These are phyloP conservation scores for Eupithecia abbreviata DNA, from an alignment of 2,888 invertebrate genomes.

Conservation along the genomic window DNA sequence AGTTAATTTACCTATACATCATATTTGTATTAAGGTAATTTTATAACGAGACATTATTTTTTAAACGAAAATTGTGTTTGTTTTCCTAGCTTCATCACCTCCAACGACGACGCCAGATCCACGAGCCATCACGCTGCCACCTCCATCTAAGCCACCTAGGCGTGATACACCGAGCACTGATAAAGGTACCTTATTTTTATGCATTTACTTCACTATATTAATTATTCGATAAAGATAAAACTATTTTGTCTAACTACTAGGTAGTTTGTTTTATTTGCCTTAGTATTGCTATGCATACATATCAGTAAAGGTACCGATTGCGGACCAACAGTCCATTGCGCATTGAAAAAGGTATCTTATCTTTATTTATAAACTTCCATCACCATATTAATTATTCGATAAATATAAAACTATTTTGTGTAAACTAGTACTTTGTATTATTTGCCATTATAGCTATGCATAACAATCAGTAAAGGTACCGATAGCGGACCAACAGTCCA, in stretches of 20 bases:
- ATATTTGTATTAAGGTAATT: background rate
- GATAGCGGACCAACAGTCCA: constrained; percentile 61
- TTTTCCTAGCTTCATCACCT: constrained; percentile 87
- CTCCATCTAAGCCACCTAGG: constrained; percentile 74
- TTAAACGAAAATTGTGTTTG: background rate
- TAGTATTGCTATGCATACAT: background rate
- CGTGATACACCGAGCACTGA: constrained; percentile 75
- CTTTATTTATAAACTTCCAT: background rate
- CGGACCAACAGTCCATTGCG: constrained; percentile 66
- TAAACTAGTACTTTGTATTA: background rate
- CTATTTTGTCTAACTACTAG: background rate
- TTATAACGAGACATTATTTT: background rate
- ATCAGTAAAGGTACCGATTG: constrained; percentile 30
- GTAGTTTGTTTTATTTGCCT: background rate
- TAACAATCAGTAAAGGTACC: constrained; percentile 12
- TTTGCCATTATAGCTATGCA: background rate
- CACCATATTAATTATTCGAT: no score
- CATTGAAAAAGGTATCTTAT: constrained; percentile 72
- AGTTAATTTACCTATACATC: constrained; percentile 63
- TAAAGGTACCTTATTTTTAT: constrained; percentile 63
- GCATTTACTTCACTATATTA: background rate
- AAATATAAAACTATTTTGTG: background rate
- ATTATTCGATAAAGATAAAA: background rate
- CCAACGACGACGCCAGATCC: constrained; percentile 92
- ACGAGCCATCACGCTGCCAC: constrained; percentile 82